phyloP scores from a whole-genome alignment of 2,888 invertebrate genomes.

The Erannis defoliaria region DNA sequence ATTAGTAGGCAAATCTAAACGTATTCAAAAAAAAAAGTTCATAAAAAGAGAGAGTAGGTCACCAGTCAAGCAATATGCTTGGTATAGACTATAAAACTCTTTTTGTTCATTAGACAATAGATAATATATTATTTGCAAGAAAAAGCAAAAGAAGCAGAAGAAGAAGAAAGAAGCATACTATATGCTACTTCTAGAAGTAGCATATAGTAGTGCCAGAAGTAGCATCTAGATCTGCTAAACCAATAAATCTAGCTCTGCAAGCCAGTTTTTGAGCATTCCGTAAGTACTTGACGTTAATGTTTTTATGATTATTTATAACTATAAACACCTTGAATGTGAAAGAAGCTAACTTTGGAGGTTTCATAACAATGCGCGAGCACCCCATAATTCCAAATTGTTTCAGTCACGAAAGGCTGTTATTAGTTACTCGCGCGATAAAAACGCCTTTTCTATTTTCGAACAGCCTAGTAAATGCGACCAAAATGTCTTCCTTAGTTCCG shows the following conservation, averaged over 20 bases:
- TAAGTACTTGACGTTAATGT: constrained; percentile 11
- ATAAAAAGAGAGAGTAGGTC: too few relatives aligned
- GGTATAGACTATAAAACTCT: too few relatives aligned
- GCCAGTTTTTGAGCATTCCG: constrained; percentile 13
- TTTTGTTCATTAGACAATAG: too few relatives aligned
- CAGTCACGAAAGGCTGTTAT: constrained; percentile 54
- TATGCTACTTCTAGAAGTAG: too few relatives aligned
- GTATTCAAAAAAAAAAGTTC: too few relatives aligned
- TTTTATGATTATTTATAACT: constrained; percentile 32
- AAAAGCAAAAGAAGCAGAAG: too few relatives aligned
- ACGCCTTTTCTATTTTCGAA: neutral
- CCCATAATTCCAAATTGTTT: constrained; percentile 52
- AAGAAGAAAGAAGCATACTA: too few relatives aligned
- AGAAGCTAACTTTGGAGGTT: constrained; percentile 50
- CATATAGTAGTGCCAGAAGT: too few relatives aligned
- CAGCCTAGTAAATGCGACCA: too few relatives aligned
- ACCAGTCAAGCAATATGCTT: too few relatives aligned
- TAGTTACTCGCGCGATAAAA: constrained; percentile 41
- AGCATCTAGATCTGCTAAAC: neutral
- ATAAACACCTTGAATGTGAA: constrained; percentile 39
- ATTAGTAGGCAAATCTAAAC: too few relatives aligned
- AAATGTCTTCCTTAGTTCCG: neutral
- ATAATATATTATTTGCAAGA: too few relatives aligned
- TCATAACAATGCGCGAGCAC: constrained; percentile 55
- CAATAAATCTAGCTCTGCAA: constrained; percentile 1